Percentiles rank a stretch among this genome's conserved stretches.
Conservation (phyloP, 2,113 vertebrate species). For the Syrrhaptes paradoxus region DNA sequence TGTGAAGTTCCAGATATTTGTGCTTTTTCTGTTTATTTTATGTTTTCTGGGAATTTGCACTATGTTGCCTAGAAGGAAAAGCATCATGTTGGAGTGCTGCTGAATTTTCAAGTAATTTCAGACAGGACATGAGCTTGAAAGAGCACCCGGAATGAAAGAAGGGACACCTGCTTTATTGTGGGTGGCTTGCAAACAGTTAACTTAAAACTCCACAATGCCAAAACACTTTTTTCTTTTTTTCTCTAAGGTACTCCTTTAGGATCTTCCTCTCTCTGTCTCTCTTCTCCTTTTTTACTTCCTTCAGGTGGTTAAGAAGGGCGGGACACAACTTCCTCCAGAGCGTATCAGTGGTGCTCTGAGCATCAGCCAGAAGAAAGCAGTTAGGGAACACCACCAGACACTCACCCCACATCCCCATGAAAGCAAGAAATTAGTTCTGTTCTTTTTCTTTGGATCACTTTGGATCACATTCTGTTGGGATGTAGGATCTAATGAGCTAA, state of each 20-base stretch:
- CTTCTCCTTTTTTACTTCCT: constrained; percentile 61
- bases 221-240: not conserved
- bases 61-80: not conserved
- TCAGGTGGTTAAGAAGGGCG: constrained; percentile 28
- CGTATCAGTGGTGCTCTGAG: not conserved
- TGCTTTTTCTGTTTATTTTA: not conserved
- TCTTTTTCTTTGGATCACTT: not conserved
- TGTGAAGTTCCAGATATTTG: not conserved
- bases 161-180: not conserved
- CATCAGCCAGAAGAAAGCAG: constrained; percentile 11
- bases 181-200: constrained; percentile 5
- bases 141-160: not conserved
- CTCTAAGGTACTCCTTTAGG: constrained; percentile 26
- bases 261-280: constrained; percentile 66
- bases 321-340: constrained; percentile 41
- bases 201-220: not conserved
- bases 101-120: not conserved
- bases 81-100: not conserved
- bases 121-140: not conserved
- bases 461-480: not conserved
- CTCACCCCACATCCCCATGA: not conserved
- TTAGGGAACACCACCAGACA: not conserved
- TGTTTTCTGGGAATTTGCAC: not conserved
- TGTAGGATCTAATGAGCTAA: not conserved
- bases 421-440: not conserved